Percentiles rank a stretch among this genome's conserved stretches.
Evolutionary conservation across 1,140 invertebrate genomes (phyloP).

Genomic region (Plectrocnemia conspersa): DNA sequence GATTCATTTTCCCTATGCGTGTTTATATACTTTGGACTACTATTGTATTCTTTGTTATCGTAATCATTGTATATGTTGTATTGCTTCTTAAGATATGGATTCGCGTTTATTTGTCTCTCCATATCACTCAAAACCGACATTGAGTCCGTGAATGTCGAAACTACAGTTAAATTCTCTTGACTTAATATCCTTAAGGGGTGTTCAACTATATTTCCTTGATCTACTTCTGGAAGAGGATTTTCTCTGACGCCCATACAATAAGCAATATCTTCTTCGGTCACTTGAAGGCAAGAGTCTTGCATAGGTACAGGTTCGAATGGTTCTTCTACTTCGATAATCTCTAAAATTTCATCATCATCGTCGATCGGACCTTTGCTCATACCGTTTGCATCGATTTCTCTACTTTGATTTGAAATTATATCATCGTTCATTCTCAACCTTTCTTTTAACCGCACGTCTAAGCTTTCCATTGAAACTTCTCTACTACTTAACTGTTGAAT

Average conservation of each 20-base stretch:
- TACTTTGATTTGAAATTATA: conserved; percentile 46
- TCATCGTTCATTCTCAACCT: conserved; percentile 56
- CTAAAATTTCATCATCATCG: conserved; percentile 66
- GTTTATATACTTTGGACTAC: conserved; percentile 21
- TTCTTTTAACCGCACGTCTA: conserved; percentile 64
- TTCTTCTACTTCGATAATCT: conserved; percentile 79
- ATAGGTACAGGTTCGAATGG: conserved; percentile 73
- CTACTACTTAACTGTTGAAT: conserved; percentile 70
- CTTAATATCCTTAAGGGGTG: conserved; percentile 83
- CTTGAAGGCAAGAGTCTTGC: conserved; percentile 78
- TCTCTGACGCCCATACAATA: conserved; percentile 73
- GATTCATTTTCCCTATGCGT: conserved; percentile 36
- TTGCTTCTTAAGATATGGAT: conserved; percentile 47
- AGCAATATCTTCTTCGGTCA: conserved; percentile 88
- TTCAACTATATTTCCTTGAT: conserved; percentile 61
- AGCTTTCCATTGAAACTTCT: conserved; percentile 73
- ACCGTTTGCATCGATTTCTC: conserved; percentile 46
- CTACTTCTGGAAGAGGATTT: conserved; percentile 66
- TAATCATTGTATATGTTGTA: conserved; percentile 49
- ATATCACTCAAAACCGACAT: conserved; percentile 72
- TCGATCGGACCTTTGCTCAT: conserved; percentile 50
- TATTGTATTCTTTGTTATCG: conserved; percentile 26
- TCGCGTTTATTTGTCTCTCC: conserved; percentile 53
- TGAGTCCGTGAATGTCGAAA: conserved; percentile 81
- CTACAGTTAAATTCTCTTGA: conserved; percentile 83